Evolutionary conservation across 1,140 invertebrate genomes (phyloP), one percentile per base, ranked within the genome.

Genomic region (Glossosoma conforme): DNA sequence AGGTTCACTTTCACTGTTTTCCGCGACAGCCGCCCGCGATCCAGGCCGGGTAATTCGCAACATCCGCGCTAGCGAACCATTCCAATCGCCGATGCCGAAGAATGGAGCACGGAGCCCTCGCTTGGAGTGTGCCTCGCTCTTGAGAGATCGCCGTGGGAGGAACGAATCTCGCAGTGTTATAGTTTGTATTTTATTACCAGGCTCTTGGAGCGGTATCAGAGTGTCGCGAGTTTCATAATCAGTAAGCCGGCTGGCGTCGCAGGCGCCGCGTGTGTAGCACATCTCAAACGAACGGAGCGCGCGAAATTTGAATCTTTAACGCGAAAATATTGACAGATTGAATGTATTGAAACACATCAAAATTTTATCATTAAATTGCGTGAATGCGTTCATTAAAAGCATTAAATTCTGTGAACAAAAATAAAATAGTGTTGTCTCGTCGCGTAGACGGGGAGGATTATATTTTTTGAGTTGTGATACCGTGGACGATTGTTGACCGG

Each of bases 1-100:
- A 56, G 44, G 54, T 56, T 56, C 28, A 56, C 54, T 56, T 56
- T 56, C 54, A 56, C 54, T 56, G 25, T 46, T 33, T 33, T 48
- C 52, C 38, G 38, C 24, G 40, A 35, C 47, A 35, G 36, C 32
- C 17, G n/a, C 19, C 18, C 18, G 30, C 9, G 21, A 43, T 6
- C 5, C 6, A 28, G 6, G 6, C n/a, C 14, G n/a, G 19, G 1
- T 11, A 41, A 4, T 2, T 20, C n/a, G n/a, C n/a, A n/a, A n/a
- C 15, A 13, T 38, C 5, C 3, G 36, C 15, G 15, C 17, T 17
- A 38, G 10, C 4, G 14, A 17, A 38, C 36, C 36, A 38, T 38
- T 38, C 36, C 15, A 33, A 3, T 38, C 36, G 18, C n/a, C 15
- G 24, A 3, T 18, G n/a, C 28, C 9, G 14, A 2, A 45, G 28